Percentiles rank a stretch among this genome's conserved stretches.
phyloP scores from a whole-genome alignment of 2,113 vertebrate genomes.

The Esox niger region DNA sequence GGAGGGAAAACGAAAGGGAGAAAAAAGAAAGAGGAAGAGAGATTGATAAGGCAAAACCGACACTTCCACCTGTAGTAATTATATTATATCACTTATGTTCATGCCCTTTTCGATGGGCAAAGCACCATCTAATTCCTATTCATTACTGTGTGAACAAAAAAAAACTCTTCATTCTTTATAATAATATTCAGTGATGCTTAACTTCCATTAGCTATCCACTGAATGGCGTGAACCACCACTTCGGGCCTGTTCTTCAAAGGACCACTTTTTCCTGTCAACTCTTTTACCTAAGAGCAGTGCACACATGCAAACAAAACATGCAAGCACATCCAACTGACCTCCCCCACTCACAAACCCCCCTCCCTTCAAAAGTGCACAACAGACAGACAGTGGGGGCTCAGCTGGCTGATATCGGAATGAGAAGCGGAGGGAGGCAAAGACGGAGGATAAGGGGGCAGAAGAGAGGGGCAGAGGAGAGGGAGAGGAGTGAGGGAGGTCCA shows the following conservation, averaged over 20 bases:
- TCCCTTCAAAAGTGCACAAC: slow-evolving; percentile 20
- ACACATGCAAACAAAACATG: not conserved
- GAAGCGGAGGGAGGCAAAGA: slow-evolving; percentile 15
- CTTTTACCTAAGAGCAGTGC: slow-evolving; percentile 3
- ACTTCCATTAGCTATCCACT: not conserved
- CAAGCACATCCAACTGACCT: not conserved
- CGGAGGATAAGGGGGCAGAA: not conserved
- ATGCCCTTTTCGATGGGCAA: not conserved
- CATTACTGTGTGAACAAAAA: not conserved
- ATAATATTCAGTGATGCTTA: not conserved
- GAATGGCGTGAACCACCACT: not conserved
- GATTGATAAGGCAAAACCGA: not conserved
- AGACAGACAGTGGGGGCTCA: slow-evolving; percentile 28
- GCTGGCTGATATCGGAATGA: slow-evolving; percentile 20
- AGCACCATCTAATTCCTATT: not conserved
- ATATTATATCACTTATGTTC: not conserved
- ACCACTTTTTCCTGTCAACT: slow-evolving; percentile 20
- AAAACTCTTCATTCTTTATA: not conserved
- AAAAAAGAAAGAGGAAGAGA: too few species aligned
- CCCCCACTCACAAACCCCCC: slow-evolving; percentile 14
- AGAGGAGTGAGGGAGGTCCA: slow-evolving; percentile 23
- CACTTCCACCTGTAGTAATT: not conserved
- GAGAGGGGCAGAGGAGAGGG: slow-evolving; percentile 13
- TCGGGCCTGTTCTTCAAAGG: slow-evolving; percentile 5
- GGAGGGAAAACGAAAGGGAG: too few species aligned